Evolutionary conservation across 2,888 invertebrate species (phyloP), one percentile per base, ranked within the genome.

Genomic region (Macaria liturata): DNA sequence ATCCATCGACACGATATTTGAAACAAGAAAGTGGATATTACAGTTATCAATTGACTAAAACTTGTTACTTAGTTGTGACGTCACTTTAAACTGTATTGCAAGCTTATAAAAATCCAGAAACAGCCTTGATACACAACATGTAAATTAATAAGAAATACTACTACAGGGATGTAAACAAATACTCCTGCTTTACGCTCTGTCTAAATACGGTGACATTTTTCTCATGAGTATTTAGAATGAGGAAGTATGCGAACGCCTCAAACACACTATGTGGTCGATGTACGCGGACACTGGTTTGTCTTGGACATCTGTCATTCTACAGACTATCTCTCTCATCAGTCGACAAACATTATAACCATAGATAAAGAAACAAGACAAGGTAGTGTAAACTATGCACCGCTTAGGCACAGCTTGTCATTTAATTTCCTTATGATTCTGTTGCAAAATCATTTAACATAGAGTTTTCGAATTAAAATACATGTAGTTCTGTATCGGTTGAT

Each of bases 241-340:
- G 69, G 71, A 76, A 76, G 82, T 42, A 42, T 85, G 82, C 84
- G 82, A 76, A 76, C 80, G 81, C 76, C 74, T 65, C 53, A 69
- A 65, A 69, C 69, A 73, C 69, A 74, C 61, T 67, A 73, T 78
- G 80, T 86, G 84, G 85, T 87, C 86, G 83, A 86, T 84, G 85
- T 87, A 82, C 80, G 82, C 83, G 76, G 62, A 68, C 81, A 76
- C 76, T 86, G 86, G 84, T 86, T 86, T 88, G 88, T 87, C 83
- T 78, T 73, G 64, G 70, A 40, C 39, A 32, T 43, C 34, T 37
- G 7, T 37, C 1, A 37, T 7, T 54, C 7, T 47, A 39, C 30
- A 20, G n/a, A 42, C 44, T 31, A n/a, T 9, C n/a, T 42, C 40
- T 40, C 9, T 8, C 9, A 8, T 42, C 42, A 8, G 9, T 42